Percentiles rank a stretch among this genome's conserved stretches.
These are phyloP conservation scores for Crotalus horridus DNA, from an alignment of 2,113 vertebrate species.

Conservation along the genomic window DNA sequence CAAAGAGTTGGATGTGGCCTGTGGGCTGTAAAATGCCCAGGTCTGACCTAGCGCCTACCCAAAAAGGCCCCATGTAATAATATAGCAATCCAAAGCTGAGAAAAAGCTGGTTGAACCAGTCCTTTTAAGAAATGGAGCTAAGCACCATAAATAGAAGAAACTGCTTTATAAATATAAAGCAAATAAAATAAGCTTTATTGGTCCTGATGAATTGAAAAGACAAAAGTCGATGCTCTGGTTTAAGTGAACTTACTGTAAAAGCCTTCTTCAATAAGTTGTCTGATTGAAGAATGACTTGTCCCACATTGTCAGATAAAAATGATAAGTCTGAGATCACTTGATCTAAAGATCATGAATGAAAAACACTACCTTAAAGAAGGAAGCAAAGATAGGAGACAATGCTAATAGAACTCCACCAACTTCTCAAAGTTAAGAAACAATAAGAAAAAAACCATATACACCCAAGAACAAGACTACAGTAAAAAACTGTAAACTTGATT, in stretches of 20 bases:
- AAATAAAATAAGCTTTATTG: neutral
- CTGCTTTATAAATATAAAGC: neutral
- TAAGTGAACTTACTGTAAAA: neutral
- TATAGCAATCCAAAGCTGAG: neutral
- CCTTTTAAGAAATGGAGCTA: neutral
- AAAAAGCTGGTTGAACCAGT: neutral
- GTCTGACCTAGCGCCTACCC: neutral
- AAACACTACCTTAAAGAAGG: neutral
- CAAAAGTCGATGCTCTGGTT: neutral
- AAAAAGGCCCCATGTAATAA: neutral
- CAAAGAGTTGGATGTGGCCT: too few species aligned
- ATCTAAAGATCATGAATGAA: neutral
- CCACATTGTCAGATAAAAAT: neutral
- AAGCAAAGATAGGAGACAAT: neutral
- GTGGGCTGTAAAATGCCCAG: too few species aligned
- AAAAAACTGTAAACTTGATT: neutral
- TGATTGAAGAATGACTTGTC: neutral
- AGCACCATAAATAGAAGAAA: neutral
- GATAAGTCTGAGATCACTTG: neutral
- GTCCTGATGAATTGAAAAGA: neutral
- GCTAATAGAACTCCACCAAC: neutral
- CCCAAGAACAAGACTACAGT: neutral
- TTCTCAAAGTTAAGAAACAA: neutral
- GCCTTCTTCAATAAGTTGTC: neutral
- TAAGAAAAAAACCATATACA: neutral